Conservation (phyloP, 2,113 vertebrate genomes). For the Anas platyrhynchos region DNA sequence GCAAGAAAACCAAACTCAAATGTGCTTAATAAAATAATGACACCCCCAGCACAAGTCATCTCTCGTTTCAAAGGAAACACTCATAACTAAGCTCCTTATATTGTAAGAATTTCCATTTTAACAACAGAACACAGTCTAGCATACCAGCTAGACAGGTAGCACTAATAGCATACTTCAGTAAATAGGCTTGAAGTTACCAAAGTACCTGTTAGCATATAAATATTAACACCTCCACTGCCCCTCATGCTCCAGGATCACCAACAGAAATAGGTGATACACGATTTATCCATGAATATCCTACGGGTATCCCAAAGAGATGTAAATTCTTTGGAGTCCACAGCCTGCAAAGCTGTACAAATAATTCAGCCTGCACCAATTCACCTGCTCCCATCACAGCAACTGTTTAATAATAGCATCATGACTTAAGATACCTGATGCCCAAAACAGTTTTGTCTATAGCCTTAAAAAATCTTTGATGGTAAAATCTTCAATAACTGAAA, state of each 20-base stretch:
- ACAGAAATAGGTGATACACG: neutral
- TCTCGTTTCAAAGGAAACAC: neutral
- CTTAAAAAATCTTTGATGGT: neutral
- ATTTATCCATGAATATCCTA: neutral
- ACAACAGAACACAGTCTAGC: neutral
- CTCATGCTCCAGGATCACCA: neutral
- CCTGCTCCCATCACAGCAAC: neutral
- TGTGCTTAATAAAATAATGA: neutral
- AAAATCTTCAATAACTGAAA: neutral
- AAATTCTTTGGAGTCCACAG: neutral
- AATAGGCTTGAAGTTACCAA: neutral
- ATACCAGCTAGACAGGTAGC: neutral
- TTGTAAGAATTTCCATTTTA: neutral
- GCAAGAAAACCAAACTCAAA: neutral
- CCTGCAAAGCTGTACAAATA: neutral
- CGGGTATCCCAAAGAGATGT: neutral
- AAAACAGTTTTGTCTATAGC: neutral
- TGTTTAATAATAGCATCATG: neutral
- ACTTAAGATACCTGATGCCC: neutral
- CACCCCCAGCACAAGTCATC: neutral
- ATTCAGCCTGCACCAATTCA: accelerated
- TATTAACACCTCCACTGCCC: neutral
- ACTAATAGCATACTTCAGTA: neutral
- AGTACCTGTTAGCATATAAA: neutral
- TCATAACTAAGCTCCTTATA: neutral